Percentiles rank a stretch among this genome's conserved stretches.
These are phyloP conservation scores for Ophonus ardosiacus DNA, from an alignment of 2,888 invertebrate genomes.

Conservation along the genomic window DNA sequence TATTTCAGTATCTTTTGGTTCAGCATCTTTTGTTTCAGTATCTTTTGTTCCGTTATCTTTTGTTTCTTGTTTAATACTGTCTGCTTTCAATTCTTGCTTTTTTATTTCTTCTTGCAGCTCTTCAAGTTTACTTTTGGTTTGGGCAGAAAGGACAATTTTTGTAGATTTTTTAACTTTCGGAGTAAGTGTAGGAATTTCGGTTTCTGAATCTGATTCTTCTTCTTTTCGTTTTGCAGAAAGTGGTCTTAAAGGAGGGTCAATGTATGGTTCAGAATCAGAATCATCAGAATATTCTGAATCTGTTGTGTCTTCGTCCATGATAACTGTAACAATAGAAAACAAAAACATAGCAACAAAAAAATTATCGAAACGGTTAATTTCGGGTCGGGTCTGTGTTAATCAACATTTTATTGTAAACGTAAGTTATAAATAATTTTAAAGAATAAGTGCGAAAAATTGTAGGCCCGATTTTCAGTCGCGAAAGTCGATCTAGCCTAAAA, in stretches of 20 bases:
- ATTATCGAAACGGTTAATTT: too few relatives aligned
- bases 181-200: neutral
- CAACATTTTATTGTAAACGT: too few relatives aligned
- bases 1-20: neutral
- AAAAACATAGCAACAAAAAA: neutral
- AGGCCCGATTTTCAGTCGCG: too few relatives aligned
- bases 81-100: neutral
- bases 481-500: too few relatives aligned
- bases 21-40: neutral
- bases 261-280: neutral
- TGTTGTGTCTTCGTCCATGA: slow-evolving; percentile 21
- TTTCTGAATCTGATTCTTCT: neutral
- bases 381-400: too few relatives aligned
- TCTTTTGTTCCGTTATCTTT: neutral
- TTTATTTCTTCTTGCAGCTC: neutral
- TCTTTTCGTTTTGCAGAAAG: neutral
- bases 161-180: neutral
- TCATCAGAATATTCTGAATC: slow-evolving; percentile 2
- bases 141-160: neutral
- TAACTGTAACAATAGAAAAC: neutral
- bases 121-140: slow-evolving; percentile 24
- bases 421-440: too few relatives aligned
- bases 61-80: neutral
- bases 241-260: neutral
- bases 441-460: too few relatives aligned